phyloP scores from a whole-genome alignment of 2,113 vertebrate species.

The Falcunculus frontatus region DNA sequence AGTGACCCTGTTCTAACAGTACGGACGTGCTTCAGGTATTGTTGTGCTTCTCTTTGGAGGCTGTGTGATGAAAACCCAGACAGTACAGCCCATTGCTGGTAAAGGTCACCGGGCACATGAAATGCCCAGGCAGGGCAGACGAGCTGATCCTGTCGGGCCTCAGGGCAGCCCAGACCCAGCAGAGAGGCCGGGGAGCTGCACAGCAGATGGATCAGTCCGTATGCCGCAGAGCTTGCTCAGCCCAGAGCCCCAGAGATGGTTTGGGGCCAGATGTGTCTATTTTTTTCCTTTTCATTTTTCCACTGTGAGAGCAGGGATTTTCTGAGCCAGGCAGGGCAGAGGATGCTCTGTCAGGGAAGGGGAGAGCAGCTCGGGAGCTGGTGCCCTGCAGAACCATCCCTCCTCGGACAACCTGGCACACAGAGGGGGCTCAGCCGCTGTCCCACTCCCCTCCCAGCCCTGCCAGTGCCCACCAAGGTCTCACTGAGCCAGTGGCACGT shows the following conservation, averaged over 20 bases:
- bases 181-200: background rate
- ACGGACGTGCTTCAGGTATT: background rate
- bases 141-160: background rate
- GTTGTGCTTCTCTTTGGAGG: background rate
- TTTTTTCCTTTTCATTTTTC: background rate
- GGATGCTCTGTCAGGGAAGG: background rate
- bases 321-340: background rate
- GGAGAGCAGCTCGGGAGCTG: background rate
- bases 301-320: background rate
- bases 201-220: background rate
- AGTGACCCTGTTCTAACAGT: background rate
- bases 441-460: background rate
- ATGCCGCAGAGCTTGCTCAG: background rate
- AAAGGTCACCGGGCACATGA: background rate
- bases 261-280: background rate
- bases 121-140: background rate
- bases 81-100: background rate
- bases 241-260: background rate
- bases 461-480: background rate
- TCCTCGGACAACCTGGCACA: background rate
- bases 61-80: background rate
- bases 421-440: background rate
- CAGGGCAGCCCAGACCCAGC: background rate
- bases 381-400: rapidly evolving
- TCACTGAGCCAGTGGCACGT: background rate